Conservation (phyloP, 2,888 invertebrate genomes). For the Achlya flavicornis region DNA sequence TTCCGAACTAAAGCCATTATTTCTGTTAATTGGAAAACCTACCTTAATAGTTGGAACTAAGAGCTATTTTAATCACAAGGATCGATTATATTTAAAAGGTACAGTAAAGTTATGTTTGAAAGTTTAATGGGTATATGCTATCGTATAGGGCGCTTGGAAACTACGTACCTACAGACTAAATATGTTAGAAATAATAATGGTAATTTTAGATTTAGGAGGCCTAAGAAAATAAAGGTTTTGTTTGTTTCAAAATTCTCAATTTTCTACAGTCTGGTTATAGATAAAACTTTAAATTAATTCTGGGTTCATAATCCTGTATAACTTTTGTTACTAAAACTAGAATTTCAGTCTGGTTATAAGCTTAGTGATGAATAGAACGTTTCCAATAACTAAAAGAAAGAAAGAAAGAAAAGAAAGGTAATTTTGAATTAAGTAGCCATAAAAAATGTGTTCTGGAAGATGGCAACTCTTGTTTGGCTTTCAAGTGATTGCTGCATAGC, state of each 20-base stretch:
- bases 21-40: not conserved
- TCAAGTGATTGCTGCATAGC: no score
- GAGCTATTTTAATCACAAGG: no score
- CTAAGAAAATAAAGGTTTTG: conserved; percentile 27
- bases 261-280: not conserved
- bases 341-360: no score
- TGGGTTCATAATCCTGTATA: conserved; percentile 1
- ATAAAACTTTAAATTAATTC: not conserved
- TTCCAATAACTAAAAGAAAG: no score
- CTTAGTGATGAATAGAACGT: not conserved
- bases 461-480: no score
- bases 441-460: no score
- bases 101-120: not conserved
- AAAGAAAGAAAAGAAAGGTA: no score
- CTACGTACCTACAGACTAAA: not conserved
- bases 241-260: not conserved
- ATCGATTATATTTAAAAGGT: no score
- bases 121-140: not conserved
- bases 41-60: not conserved
- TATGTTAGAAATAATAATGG: conserved; percentile 2
- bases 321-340: not conserved
- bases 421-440: no score
- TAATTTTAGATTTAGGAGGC: conserved; percentile 26
- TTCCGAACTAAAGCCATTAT: not conserved
- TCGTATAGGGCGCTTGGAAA: not conserved